These are phyloP conservation scores for Cyprinodon variegatus DNA, from an alignment of 2,113 vertebrate genomes.

Conservation along the genomic window DNA sequence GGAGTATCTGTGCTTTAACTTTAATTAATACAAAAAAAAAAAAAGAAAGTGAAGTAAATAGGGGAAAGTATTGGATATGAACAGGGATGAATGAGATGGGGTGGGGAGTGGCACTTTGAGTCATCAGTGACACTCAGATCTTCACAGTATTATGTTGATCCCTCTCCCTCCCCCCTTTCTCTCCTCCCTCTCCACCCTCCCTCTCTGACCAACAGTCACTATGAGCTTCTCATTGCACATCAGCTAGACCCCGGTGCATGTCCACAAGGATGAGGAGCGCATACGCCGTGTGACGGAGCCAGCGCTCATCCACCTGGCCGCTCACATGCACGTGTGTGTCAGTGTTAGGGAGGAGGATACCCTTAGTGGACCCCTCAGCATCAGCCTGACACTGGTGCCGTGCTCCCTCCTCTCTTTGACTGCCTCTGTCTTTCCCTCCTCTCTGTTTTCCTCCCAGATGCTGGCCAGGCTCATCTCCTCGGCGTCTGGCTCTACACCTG, in stretches of 20 bases:
- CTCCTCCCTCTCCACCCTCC: neutral
- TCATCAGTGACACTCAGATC: slow-evolving; percentile 59
- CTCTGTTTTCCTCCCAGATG: slow-evolving; percentile 18
- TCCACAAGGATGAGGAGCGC: slow-evolving; percentile 39
- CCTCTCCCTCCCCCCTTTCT: slow-evolving; percentile 1
- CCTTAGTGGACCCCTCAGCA: slow-evolving; percentile 26
- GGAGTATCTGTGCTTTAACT: neutral
- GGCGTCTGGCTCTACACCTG: slow-evolving; percentile 51
- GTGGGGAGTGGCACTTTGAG: slow-evolving; percentile 49
- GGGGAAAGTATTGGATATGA: slow-evolving; percentile 3
- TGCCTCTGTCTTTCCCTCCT: neutral
- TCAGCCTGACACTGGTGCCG: slow-evolving; percentile 25
- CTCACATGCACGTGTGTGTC: slow-evolving; percentile 24
- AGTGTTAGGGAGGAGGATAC: slow-evolving; percentile 25
- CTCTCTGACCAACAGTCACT: slow-evolving; percentile 38
- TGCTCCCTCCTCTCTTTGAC: neutral
- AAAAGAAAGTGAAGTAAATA: slow-evolving; percentile 6
- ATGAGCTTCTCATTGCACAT: slow-evolving; percentile 36
- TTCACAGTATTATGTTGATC: slow-evolving; percentile 43
- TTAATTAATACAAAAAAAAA: slow-evolving; percentile 1
- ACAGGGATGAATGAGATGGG: slow-evolving; percentile 17
- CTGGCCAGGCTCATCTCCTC: slow-evolving; percentile 50
- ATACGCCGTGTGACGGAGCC: slow-evolving; percentile 15
- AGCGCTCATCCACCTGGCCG: slow-evolving; percentile 36
- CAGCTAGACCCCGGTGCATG: slow-evolving; percentile 33